Evolutionary conservation across 1,140 invertebrate genomes (phyloP).

Genomic region (Drosophila sproati): DNA sequence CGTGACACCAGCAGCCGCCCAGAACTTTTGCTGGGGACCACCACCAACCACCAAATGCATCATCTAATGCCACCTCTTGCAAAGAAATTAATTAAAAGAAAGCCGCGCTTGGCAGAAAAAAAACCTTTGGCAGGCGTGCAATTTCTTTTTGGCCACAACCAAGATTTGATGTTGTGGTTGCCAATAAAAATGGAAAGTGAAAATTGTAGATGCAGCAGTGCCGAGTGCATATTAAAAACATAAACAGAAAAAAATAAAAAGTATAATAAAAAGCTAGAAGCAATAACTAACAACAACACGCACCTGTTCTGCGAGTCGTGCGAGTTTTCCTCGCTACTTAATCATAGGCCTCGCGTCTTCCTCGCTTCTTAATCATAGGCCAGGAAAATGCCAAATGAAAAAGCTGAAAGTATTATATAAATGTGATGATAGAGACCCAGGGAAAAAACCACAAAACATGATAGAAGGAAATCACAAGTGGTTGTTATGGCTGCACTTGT

Average conservation of each 20-base stretch:
- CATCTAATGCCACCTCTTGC: constrained; percentile 7
- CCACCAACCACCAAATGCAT: constrained; percentile 22
- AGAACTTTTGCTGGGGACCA: constrained; percentile 71
- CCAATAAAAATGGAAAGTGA: constrained; percentile 83
- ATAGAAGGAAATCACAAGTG: constrained; percentile 41
- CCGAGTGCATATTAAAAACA: constrained; percentile 73
- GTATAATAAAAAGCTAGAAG: constrained; percentile 75
- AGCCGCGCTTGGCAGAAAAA: constrained; percentile 54
- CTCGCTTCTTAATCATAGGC: constrained; percentile 55
- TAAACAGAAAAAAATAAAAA: constrained; percentile 42
- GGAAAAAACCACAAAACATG: constrained; percentile 12
- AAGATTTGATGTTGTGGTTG: constrained; percentile 69
- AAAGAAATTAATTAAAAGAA: constrained; percentile 79
- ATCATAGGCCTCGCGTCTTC: constrained; percentile 65
- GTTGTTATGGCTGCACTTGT: constrained; percentile 52
- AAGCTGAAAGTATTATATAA: constrained; percentile 72
- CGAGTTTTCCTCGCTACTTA: constrained; percentile 64
- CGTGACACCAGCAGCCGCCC: constrained; percentile 72
- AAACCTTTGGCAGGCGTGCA: constrained; percentile 76
- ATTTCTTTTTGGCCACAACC: constrained; percentile 78
- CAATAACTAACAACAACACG: constrained; percentile 33
- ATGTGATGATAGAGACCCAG: constrained; percentile 33
- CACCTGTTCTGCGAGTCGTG: constrained; percentile 70
- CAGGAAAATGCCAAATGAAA: constrained; percentile 6
- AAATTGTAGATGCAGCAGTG: constrained; percentile 77